Evolutionary conservation across 2,113 vertebrate genomes (phyloP), one percentile per base, ranked within the genome.

Genomic region (human (Homo sapiens)): DNA sequence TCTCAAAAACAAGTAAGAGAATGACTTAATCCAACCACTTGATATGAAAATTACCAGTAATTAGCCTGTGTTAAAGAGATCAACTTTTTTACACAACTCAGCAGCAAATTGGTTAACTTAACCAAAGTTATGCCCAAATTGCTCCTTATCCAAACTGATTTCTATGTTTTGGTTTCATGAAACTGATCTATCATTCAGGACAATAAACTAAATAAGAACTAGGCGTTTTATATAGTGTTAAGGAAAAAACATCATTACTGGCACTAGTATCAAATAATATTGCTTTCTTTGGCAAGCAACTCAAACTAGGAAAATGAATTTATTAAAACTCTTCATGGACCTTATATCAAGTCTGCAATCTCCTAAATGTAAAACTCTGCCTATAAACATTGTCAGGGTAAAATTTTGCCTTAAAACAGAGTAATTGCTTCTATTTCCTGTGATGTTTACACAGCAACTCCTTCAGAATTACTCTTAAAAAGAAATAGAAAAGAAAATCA

Each of bases 401-500:
- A 96, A 98, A 92, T 96, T 96, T 97, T 78, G 95, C 97, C 96
- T 97, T 93, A 96, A 98, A 97, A 93, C 88, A 96, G 81, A 97
- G 88, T 93, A 92, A 97, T 95, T 98, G 92, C 73, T 97, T 96
- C 93, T 96, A 93, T 92, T 97, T 97, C 93, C 96, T 98, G 57
- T 96, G 95, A 95, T 97, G 97, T 97, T 97, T 97, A 97, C 97
- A 97, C 73, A 95, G 97, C 50, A 98, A 88, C 96, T 97, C 70
- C 81, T 86, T 81, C 55, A 93, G 87, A 98, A 97, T 97, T 86
- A 96, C 87, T 97, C 78, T 85, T 78, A 96, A 95, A 96, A 97
- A 91, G 97, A 97, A 97, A 94, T 70, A 97, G 92, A 97, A 97
- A 93, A 94, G 90, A 97, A 98, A 98, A 97, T 98, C 98, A 98